Base-by-base conservation (phyloP, 1,140 invertebrate species). In the Sarcophaga peregrina region DNA sequence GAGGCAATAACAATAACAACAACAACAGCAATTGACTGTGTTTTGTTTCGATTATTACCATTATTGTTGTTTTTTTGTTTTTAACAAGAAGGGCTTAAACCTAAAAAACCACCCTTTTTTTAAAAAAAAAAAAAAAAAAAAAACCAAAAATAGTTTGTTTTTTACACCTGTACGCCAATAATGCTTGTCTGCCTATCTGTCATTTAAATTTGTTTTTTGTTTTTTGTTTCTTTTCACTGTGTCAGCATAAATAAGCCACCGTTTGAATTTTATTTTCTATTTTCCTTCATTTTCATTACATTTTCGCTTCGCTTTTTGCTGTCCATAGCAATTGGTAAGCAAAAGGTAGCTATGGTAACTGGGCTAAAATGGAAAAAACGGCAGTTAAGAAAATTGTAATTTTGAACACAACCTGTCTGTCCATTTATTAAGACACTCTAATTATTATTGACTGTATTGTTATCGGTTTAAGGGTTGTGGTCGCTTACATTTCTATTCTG, bases 21-120 rank as follows among this genome's bases (percentile, higher is more conserved):
- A 37, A 37, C 25, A 37, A 37, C 25, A 37, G 4, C 25, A 37
- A 37, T 37, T 37, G 25, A 37, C 25, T 37, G 25, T n/a, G 25
- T 4, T 37, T 37, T 37, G 1, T 37, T 37, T 37, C 25, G 1
- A 37, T 37, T 37, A 37, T 37, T 37, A 37, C 4, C 25, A 37
- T 37, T 37, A 37, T 37, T 37, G 25, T 37, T 37, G 25, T 37
- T 20, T 25, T 20, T 68, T 68, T 68, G 15, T 68, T 17, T 68
- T 9, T 58, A 13, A 68, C 62, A 68, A 68, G 62, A 68, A 68
- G 62, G 62, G 62, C 62, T 68, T 20, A 68, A 68, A 68, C 62
- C 8, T 68, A 20, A 68, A 25, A 68, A 68, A 68, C 62, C 8
- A 68, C 62, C 62, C 62, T 25, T 68, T 68, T 37, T 37, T 20